Base-by-base conservation (phyloP, 2,888 invertebrate species). In the Acanthosepion pharaonis region DNA sequence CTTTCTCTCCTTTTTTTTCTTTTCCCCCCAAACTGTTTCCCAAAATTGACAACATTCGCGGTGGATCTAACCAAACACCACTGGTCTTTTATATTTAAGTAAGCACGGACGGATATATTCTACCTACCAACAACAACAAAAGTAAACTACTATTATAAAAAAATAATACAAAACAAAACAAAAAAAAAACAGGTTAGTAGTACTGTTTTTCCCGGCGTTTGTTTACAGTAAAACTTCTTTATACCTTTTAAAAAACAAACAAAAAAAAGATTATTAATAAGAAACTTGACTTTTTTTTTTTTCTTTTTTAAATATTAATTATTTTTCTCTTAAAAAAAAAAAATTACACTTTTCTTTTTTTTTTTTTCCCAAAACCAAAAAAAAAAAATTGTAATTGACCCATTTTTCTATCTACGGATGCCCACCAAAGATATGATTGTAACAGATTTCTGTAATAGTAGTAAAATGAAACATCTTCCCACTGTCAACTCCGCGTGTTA, bases 71-170 rank as follows among this genome's bases (percentile, higher is more conserved):
- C 78, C 15, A n/a, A n/a, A 78, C 78, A 78, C 78, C 78, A 78
- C 78, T 78, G 78, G 78, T 78, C 78, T 78, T 78, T 78, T 78
- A 33, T 78, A 78, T 78, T 78, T 33, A 33, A n/a, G n/a, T 78
- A 78, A 78, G 78, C 78, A 78, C 78, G 78, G 78, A 78, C 78
- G 78, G 78, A 78, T 78, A 78, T 78, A n/a, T 78, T 78, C 78
- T 78, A 78, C 78, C 78, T 78, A 78, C 78, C 78, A 78, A 78
- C 78, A 78, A 78, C 78, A 78, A 78, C 78, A 78, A 78, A 78
- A 78, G 78, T 78, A 78, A 78, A 78, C 78, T 4, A 78, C 9
- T n/a, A n/a, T 78, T n/a, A n/a, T 78, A n/a, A 11, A 23, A 64
- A 64, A 64, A 64, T 8, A 64, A 64, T 8, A 64, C 23, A 64